Evolutionary conservation across 2,113 vertebrate species (phyloP).

Genomic region (Microtus montanus): DNA sequence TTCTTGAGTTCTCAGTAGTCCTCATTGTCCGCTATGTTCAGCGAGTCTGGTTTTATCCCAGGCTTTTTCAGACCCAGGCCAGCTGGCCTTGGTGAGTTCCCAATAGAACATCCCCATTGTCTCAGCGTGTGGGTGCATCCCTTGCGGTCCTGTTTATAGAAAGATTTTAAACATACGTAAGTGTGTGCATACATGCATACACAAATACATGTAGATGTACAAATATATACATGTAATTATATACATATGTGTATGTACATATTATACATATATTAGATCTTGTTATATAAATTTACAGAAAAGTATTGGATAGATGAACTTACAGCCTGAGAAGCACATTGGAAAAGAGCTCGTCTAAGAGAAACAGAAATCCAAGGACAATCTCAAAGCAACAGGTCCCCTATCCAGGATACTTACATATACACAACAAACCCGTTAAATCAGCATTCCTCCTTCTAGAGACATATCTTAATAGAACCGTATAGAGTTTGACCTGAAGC

Average conservation of each 20-base stretch:
- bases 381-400: background rate
- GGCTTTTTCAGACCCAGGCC: no score
- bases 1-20: no score
- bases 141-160: background rate
- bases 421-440: background rate
- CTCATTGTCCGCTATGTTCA: no score
- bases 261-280: background rate
- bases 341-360: background rate
- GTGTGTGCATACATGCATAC: background rate
- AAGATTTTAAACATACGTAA: background rate
- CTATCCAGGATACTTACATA: rapidly evolving
- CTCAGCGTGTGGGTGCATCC: no score
- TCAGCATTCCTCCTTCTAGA: background rate
- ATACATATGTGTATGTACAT: no score
- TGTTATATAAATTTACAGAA: background rate
- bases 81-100: no score
- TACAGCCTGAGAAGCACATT: background rate
- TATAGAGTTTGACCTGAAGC: background rate
- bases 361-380: background rate
- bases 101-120: no score
- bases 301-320: background rate
- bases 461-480: background rate
- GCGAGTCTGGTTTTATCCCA: no score
- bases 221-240: background rate
- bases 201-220: background rate